phyloP scores from a whole-genome alignment of 2,888 invertebrate genomes.

The Calameuta idolon region DNA sequence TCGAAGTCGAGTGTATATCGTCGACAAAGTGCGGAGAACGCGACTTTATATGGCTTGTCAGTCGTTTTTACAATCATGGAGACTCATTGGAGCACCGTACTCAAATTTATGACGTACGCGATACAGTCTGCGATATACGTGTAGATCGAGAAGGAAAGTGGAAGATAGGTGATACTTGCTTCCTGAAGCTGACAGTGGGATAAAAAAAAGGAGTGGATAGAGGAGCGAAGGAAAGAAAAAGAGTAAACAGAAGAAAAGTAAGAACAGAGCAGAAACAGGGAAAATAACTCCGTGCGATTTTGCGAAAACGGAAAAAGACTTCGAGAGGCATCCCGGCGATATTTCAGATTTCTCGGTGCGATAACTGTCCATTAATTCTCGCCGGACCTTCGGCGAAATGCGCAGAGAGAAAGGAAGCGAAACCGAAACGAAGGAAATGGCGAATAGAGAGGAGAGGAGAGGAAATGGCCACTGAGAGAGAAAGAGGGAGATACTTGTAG shows the following conservation, averaged over 20 bases:
- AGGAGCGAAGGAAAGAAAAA: background rate
- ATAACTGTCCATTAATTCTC: constrained; percentile 57
- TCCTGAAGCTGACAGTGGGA: background rate
- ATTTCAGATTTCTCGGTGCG: constrained; percentile 51
- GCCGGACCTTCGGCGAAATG: constrained; percentile 15
- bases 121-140: background rate
- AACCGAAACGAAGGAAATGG: background rate
- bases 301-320: constrained; percentile 33
- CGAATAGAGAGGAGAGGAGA: background rate
- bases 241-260: constrained; percentile 14
- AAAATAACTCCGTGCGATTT: background rate
- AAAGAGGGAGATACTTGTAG: background rate
- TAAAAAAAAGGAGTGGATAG: background rate
- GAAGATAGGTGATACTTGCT: background rate
- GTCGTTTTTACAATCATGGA: background rate
- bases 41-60: background rate
- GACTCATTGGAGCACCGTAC: background rate
- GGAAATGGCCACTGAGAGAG: background rate
- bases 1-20: background rate
- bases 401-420: constrained; percentile 1
- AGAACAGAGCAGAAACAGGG: background rate
- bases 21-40: background rate
- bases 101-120: background rate
- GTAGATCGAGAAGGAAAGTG: background rate
- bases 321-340: constrained; percentile 41